These are phyloP conservation scores for Iselma pallidipennis DNA, from an alignment of 2,888 invertebrate species.

Conservation along the genomic window DNA sequence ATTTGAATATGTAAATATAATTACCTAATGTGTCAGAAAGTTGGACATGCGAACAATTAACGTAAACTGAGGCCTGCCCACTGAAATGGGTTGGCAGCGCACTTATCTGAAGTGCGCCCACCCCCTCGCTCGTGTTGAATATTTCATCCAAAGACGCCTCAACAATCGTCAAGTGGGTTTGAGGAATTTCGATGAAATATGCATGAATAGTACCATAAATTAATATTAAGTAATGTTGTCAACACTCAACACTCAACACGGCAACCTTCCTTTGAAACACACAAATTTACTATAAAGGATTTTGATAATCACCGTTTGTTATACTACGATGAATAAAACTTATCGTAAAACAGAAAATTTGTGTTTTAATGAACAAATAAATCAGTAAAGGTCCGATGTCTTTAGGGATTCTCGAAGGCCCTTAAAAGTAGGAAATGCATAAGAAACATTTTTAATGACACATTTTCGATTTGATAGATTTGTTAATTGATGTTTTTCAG, in stretches of 20 bases:
- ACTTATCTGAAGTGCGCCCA: constrained; percentile 22
- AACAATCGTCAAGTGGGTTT: constrained; percentile 32
- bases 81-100: constrained; percentile 21
- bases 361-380: too few relatives aligned
- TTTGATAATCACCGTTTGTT: constrained; percentile 5
- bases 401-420: too few relatives aligned
- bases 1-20: constrained; percentile 31
- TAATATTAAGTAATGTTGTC: constrained; percentile 28
- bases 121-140: too few relatives aligned
- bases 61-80: constrained; percentile 13
- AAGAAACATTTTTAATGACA: background rate
- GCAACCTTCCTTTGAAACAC: constrained; percentile 8
- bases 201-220: constrained; percentile 33
- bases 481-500: background rate
- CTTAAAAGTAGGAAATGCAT: too few relatives aligned
- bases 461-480: background rate
- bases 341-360: too few relatives aligned
- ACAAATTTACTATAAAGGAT: constrained; percentile 6
- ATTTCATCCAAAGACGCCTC: constrained; percentile 34
- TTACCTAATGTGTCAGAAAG: constrained; percentile 28
- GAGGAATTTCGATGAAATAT: constrained; percentile 35
- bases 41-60: constrained; percentile 31
- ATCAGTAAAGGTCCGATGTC: too few relatives aligned
- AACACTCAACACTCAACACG: constrained; percentile 18
- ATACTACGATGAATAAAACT: too few relatives aligned